Conservation (phyloP, 2,113 vertebrate species). For the Coryphaenoides rupestris region DNA sequence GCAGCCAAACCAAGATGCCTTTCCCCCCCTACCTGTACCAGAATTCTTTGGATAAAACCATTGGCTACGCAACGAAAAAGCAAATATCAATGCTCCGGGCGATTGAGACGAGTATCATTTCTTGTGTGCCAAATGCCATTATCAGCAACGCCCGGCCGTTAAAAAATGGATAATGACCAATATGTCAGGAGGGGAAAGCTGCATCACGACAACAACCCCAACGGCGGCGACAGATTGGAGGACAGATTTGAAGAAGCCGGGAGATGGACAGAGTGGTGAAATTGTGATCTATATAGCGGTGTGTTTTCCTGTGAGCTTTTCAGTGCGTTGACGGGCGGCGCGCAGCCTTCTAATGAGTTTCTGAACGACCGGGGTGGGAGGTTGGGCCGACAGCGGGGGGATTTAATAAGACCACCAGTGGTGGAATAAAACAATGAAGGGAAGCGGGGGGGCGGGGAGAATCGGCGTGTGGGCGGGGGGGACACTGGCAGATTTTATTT, state of each 20-base stretch:
- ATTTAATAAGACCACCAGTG: constrained; percentile 55
- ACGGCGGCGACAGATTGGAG: background rate
- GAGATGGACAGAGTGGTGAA: constrained; percentile 25
- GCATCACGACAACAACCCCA: background rate
- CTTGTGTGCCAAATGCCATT: constrained; percentile 2
- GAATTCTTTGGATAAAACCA: no score
- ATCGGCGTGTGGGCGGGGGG: constrained; percentile 22
- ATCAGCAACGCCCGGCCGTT: constrained; percentile 8
- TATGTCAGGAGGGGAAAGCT: no score
- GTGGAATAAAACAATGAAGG: constrained; percentile 7
- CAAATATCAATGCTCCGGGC: constrained; percentile 1
- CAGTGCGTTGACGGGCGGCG: background rate
- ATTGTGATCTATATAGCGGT: constrained; percentile 2
- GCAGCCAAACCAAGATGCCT: no score
- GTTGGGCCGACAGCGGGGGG: constrained; percentile 27
- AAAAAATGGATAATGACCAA: no score
- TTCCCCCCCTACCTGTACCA: no score
- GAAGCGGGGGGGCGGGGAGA: constrained; percentile 18
- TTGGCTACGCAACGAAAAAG: no score
- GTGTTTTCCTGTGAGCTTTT: background rate
- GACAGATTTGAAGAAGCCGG: background rate
- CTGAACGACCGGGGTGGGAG: constrained; percentile 26
- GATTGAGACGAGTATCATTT: constrained; percentile 26
- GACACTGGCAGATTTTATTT: constrained; percentile 16
- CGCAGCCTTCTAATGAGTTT: constrained; percentile 42